Evolutionary conservation across 2,113 vertebrate species (phyloP).

Genomic region (Tragelaphus strepsiceros): DNA sequence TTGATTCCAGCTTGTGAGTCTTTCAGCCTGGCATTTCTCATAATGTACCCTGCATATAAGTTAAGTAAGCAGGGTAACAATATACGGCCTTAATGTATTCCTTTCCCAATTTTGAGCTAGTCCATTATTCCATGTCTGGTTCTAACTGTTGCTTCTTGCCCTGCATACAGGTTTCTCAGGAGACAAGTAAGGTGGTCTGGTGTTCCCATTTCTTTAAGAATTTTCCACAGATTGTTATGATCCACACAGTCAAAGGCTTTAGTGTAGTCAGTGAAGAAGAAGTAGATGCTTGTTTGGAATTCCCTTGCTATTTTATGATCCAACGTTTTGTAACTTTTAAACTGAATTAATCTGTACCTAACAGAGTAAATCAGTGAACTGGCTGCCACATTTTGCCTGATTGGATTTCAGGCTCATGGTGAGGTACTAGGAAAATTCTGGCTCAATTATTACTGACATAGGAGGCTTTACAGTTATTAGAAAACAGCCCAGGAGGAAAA

Average conservation of each 20-base stretch:
- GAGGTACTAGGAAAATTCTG: slow-evolving; percentile 13
- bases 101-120: neutral
- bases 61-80: neutral
- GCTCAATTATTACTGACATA: neutral
- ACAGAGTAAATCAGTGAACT: neutral
- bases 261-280: neutral
- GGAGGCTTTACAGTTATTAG: slow-evolving; percentile 54
- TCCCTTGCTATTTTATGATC: neutral
- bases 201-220: neutral
- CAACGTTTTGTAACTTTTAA: neutral
- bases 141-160: neutral
- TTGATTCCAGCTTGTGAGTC: neutral
- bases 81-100: neutral
- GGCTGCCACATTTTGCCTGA: neutral
- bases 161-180: neutral
- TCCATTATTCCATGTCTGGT: neutral
- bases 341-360: neutral
- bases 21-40: neutral
- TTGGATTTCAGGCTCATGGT: neutral
- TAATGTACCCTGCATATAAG: neutral
- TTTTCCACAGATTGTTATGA: neutral
- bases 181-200: neutral
- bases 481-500: slow-evolving; percentile 12
- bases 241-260: neutral
- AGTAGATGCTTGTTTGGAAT: neutral